These are phyloP conservation scores for Acrossocheilus fasciatus DNA, from an alignment of 2,797 vertebrate genomes.

Conservation along the genomic window DNA sequence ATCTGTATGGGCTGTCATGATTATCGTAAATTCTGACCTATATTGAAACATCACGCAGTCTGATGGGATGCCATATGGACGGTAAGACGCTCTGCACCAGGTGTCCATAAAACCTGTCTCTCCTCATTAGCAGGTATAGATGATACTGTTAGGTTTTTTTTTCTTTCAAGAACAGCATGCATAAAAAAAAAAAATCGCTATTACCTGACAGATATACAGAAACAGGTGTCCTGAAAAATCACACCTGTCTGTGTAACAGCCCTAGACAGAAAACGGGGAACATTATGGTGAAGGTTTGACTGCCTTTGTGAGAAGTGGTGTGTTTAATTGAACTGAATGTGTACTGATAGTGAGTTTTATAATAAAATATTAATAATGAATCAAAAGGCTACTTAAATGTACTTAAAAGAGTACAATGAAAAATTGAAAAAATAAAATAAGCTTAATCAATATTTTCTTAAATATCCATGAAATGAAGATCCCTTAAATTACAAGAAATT, in stretches of 20 bases:
- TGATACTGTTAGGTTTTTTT: neutral
- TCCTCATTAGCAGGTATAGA: slow-evolving; percentile 15
- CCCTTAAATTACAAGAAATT: no score
- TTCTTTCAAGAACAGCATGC: neutral
- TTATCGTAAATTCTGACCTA: neutral
- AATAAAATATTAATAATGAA: neutral
- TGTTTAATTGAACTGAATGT: neutral
- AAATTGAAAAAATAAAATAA: no score
- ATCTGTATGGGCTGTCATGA: slow-evolving; percentile 2
- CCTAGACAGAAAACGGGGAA: neutral
- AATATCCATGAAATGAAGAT: no score
- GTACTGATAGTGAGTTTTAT: neutral
- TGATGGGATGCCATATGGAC: slow-evolving; percentile 22
- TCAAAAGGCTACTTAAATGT: neutral
- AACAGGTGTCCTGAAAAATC: neutral
- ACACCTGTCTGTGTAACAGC: neutral
- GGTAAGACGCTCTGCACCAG: neutral
- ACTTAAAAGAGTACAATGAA: neutral
- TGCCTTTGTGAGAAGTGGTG: neutral
- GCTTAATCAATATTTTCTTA: no score
- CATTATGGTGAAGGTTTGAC: neutral
- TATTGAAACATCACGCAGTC: neutral
- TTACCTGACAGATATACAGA: neutral
- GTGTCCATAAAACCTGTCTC: slow-evolving; percentile 11
- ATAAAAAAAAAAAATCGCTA: neutral